Conservation (phyloP, 1,140 invertebrate species). For the Colletes gigas region DNA sequence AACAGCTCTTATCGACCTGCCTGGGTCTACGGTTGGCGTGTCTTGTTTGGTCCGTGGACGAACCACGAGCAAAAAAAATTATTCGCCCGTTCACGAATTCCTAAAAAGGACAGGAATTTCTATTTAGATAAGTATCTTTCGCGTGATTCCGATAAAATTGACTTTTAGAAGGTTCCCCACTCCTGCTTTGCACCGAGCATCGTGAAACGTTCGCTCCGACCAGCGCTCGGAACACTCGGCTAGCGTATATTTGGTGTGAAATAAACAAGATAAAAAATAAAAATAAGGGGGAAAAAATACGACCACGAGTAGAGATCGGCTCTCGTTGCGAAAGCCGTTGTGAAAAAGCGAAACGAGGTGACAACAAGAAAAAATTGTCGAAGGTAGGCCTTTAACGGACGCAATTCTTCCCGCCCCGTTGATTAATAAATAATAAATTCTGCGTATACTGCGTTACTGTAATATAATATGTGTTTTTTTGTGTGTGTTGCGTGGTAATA, state of each 20-base stretch:
- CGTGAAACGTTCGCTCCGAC: not conserved
- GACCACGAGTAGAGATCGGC: not conserved
- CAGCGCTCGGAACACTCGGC: constrained; percentile 28
- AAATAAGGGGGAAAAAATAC: not conserved
- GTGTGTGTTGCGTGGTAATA: constrained; percentile 57
- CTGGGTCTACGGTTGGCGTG: too few species aligned
- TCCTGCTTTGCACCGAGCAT: too few species aligned
- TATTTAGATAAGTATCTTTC: too few species aligned
- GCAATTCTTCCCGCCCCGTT: constrained; percentile 41
- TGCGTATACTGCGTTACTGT: constrained; percentile 39
- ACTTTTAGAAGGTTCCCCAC: too few species aligned
- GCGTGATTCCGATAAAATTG: too few species aligned
- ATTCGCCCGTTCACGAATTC: too few species aligned
- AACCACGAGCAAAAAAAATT: too few species aligned
- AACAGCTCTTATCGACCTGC: too few species aligned
- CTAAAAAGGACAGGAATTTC: too few species aligned
- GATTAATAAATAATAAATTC: constrained; percentile 61
- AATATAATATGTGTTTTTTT: constrained; percentile 20
- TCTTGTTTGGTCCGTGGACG: too few species aligned
- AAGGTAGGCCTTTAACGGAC: constrained; percentile 55
- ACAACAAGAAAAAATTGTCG: constrained; percentile 36
- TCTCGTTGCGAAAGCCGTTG: too few species aligned
- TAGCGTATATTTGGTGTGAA: constrained; percentile 24
- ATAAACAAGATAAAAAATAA: not conserved
- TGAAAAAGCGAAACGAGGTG: not conserved